Conservation (phyloP, 2,888 invertebrate genomes). For the Sylvicola cinctus region DNA sequence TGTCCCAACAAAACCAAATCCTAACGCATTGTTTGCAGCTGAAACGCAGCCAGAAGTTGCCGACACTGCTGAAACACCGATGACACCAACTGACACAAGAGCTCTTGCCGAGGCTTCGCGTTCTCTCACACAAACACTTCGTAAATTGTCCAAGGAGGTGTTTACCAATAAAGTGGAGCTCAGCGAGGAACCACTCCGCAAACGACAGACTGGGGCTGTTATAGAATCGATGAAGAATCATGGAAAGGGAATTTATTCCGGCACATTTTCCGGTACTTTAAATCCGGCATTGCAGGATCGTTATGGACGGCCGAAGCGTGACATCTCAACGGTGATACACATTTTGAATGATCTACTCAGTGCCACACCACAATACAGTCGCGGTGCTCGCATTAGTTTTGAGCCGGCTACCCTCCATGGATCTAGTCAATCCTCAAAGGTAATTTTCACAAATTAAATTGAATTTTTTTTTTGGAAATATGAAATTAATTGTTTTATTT, state of each 20-base stretch:
- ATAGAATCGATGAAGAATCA: conserved; percentile 86
- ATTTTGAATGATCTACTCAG: conserved; percentile 85
- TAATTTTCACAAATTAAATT: too few species aligned
- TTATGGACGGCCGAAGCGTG: conserved; percentile 77
- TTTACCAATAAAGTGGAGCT: conserved; percentile 42
- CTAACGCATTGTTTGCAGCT: not conserved
- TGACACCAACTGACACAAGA: conserved; percentile 35
- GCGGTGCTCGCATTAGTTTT: conserved; percentile 33
- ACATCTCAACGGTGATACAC: conserved; percentile 88
- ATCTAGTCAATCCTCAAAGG: too few species aligned
- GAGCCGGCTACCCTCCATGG: too few species aligned
- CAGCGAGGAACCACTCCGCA: conserved; percentile 29
- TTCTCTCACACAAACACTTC: conserved; percentile 76
- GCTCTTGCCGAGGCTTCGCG: conserved; percentile 77
- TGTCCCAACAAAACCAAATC: conserved; percentile 12
- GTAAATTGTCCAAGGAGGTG: conserved; percentile 76
- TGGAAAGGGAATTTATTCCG: conserved; percentile 87
- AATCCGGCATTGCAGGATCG: conserved; percentile 86
- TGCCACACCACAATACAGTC: conserved; percentile 45
- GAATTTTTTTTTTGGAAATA: too few species aligned
- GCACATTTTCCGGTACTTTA: conserved; percentile 86
- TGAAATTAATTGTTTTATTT: too few species aligned
- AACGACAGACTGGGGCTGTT: conserved; percentile 41
- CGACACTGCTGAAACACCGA: conserved; percentile 9
- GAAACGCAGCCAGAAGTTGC: conserved; percentile 6